Evolutionary conservation across 2,888 invertebrate species (phyloP).

Genomic region (Pyrrhia umbra): DNA sequence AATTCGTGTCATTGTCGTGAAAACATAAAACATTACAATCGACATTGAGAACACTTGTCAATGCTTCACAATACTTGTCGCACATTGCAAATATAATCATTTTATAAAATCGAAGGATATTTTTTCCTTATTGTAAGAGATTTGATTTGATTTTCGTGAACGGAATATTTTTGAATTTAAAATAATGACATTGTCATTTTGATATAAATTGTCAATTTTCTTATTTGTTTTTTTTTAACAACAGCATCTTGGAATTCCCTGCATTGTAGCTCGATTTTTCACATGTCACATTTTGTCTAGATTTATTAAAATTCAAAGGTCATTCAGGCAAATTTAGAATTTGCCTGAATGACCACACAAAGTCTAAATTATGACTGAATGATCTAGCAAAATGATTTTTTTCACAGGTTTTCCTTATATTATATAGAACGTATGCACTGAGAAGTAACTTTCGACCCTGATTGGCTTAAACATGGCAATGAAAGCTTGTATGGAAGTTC

Average conservation of each 20-base stretch:
- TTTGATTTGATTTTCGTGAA: not conserved
- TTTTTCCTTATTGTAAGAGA: not conserved
- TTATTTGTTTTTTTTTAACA: no score
- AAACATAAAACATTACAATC: not conserved
- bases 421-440: no score
- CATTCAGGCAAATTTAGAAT: no score
- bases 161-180: not conserved
- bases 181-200: not conserved
- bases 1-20: not conserved
- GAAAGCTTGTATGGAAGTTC: not conserved
- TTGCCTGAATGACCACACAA: no score
- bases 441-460: not conserved
- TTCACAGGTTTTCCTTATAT: no score
- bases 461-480: not conserved
- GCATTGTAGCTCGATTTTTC: no score
- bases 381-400: no score
- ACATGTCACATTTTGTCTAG: no score
- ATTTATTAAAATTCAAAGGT: no score
- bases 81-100: constrained; percentile 9
- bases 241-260: no score
- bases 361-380: no score
- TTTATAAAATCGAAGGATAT: not conserved
- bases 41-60: constrained; percentile 4
- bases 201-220: not conserved
- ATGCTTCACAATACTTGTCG: constrained; percentile 16